Conservation (phyloP, 2,888 invertebrate genomes). For the Hyalella azteca region DNA sequence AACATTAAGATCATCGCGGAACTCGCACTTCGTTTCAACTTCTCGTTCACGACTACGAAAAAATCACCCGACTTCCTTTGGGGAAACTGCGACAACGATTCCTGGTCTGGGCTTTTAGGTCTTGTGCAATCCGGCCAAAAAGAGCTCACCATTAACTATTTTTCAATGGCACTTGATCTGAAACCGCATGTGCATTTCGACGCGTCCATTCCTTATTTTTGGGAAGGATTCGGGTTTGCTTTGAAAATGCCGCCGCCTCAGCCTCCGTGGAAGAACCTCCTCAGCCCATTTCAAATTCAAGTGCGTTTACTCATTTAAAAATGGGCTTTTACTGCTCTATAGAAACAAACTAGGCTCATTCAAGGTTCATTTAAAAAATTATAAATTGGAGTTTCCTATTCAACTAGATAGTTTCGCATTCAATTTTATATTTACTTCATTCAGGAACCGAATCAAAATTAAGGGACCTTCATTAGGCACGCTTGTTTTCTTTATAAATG, state of each 20-base stretch:
- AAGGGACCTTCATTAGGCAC: too few species aligned
- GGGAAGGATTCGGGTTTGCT: slow-evolving; percentile 23
- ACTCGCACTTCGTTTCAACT: neutral
- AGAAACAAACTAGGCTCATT: too few species aligned
- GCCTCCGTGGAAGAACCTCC: neutral
- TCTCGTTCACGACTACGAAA: slow-evolving; percentile 7
- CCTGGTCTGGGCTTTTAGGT: slow-evolving; percentile 12
- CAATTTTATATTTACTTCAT: too few species aligned
- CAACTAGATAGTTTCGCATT: too few species aligned
- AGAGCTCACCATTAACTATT: slow-evolving; percentile 12
- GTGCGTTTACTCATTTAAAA: too few species aligned
- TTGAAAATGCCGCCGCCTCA: neutral
- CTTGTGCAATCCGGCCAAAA: slow-evolving; percentile 8
- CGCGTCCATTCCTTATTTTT: neutral
- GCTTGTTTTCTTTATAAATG: too few species aligned
- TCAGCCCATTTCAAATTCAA: neutral
- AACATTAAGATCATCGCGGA: neutral
- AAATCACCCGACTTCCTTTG: slow-evolving; percentile 18
- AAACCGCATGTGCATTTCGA: neutral
- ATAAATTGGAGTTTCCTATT: too few species aligned
- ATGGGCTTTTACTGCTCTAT: too few species aligned
- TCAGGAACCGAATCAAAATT: too few species aligned
- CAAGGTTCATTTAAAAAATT: too few species aligned
- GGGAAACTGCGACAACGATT: neutral
- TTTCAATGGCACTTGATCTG: slow-evolving; percentile 1